Conservation (phyloP, 2,888 invertebrate species). For the Malthinus flaveolus region DNA sequence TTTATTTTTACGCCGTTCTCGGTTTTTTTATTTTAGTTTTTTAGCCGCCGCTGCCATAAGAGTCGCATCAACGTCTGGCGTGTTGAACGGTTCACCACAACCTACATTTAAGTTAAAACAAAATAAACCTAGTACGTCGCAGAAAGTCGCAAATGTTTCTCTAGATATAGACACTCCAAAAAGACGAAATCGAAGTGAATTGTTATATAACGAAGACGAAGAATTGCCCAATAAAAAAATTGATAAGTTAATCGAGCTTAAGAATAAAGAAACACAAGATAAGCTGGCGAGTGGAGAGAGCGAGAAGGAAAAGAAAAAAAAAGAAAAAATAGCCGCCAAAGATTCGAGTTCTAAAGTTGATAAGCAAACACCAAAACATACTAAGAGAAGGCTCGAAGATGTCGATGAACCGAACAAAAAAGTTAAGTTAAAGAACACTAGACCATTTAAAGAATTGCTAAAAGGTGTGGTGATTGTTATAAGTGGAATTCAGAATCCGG, state of each 20-base stretch:
- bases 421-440: slow-evolving; percentile 38
- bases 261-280: slow-evolving; percentile 47
- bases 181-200: slow-evolving; percentile 50
- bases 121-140: not conserved
- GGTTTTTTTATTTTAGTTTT: not conserved
- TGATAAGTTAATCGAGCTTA: slow-evolving; percentile 53
- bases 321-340: slow-evolving; percentile 3
- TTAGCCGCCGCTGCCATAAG: slow-evolving; percentile 59
- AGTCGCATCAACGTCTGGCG: slow-evolving; percentile 44
- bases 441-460: slow-evolving; percentile 64
- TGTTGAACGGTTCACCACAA: slow-evolving; percentile 12
- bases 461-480: slow-evolving; percentile 75
- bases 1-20: not conserved
- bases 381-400: slow-evolving; percentile 30
- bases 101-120: slow-evolving; percentile 7
- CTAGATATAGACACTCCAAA: slow-evolving; percentile 31
- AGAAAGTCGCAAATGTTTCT: slow-evolving; percentile 12
- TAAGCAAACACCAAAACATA: slow-evolving; percentile 22
- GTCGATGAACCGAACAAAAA: slow-evolving; percentile 41
- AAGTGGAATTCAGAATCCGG: slow-evolving; percentile 87
- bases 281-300: slow-evolving; percentile 46
- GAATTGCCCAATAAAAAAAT: slow-evolving; percentile 53
- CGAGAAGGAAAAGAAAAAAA: slow-evolving; percentile 19
- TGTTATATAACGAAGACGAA: slow-evolving; percentile 59
- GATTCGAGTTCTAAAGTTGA: slow-evolving; percentile 26